These are phyloP conservation scores for Boloria selene DNA, from an alignment of 2,888 invertebrate genomes.

Conservation along the genomic window DNA sequence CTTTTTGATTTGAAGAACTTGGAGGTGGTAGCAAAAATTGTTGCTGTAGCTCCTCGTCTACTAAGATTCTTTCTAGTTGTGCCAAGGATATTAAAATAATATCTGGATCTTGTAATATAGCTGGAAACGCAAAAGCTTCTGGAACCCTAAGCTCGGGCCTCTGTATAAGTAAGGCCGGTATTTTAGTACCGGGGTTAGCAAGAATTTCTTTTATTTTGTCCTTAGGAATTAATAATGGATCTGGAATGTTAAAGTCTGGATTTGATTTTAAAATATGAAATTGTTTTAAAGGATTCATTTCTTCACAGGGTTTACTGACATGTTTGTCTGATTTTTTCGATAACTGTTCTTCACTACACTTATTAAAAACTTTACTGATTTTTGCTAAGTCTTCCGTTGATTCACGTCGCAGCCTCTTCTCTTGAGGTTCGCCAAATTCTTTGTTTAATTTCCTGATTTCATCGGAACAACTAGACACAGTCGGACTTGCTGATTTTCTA, in stretches of 20 bases:
- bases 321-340: conserved; percentile 56
- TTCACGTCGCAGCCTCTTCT: conserved; percentile 67
- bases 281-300: conserved; percentile 86
- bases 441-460: conserved; percentile 84
- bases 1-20: conserved; percentile 43
- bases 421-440: conserved; percentile 76
- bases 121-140: conserved; percentile 87
- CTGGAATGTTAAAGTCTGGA: conserved; percentile 87
- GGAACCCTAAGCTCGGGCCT: conserved; percentile 88
- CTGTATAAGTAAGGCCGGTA: conserved; percentile 87
- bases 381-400: conserved; percentile 65
- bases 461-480: conserved; percentile 88
- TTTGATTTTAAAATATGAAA: conserved; percentile 86
- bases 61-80: conserved; percentile 86
- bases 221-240: conserved; percentile 91
- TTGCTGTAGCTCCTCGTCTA: conserved; percentile 64
- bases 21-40: conserved; percentile 35
- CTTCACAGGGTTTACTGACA: conserved; percentile 60
- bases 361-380: conserved; percentile 68
- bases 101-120: conserved; percentile 89
- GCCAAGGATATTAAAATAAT: conserved; percentile 89
- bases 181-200: conserved; percentile 88
- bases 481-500: conserved; percentile 86
- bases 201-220: conserved; percentile 87
- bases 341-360: conserved; percentile 56